Evolutionary conservation across 2,797 vertebrate species (phyloP), one percentile per base, ranked within the genome.

Genomic region (Apogon hyalosoma): DNA sequence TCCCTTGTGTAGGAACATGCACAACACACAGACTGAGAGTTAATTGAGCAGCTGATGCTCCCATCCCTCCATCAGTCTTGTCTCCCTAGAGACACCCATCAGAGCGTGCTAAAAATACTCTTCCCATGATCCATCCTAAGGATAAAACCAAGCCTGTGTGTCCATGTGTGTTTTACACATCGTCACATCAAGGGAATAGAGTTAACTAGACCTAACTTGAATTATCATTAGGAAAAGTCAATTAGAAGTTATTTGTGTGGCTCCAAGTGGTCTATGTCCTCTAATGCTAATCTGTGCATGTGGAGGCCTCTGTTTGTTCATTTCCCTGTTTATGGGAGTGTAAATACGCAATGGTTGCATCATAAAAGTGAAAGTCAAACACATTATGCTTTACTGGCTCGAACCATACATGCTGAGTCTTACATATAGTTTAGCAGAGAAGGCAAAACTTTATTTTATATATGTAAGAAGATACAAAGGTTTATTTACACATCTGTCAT

Each of bases 31-130:
- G 60, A 69, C 59, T 13, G 45, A 69, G 82, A 77, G 67, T 75
- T 88, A 92, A 90, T 84, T 90, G 83, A 92, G 87, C 88, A 90
- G 90, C 91, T 91, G 87, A 93, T 87, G 87, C 75, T 87, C 56
- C 56, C 69, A 53, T 82, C 75, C 69, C 72, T 78, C 73, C 75
- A 77, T 90, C 87, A 80, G 63, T 73, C 77, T 71, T n/a, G 82
- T 91, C 70, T 88, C 90, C 87, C 87, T 63, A 74, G 90, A 92
- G 91, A 92, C 85, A 70, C 87, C 87, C 90, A 90, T 92, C 77
- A 77, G 78, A 76, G 79, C 51, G 39, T 46, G 40, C 88, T 94
- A 92, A 92, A 93, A 92, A 93, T 93, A 94, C 77, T 69, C 74
- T 64, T 73, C 67, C 83, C 86, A 87, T 87, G 88, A 89, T 90